Evolutionary conservation across 2,888 invertebrate genomes (phyloP).

Genomic region (Cyclophora albipunctata): DNA sequence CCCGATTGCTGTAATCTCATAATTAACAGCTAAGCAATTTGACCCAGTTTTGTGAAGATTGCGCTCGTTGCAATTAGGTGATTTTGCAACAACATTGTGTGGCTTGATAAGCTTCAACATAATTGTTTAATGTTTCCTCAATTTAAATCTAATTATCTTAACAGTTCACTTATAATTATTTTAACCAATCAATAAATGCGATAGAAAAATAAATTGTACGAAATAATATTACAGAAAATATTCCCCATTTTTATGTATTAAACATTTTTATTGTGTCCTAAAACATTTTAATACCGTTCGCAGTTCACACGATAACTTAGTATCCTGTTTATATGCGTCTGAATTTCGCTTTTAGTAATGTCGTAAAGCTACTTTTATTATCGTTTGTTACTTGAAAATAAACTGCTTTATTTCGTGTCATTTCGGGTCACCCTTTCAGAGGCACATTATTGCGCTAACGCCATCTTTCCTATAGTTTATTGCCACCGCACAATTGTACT

Average conservation of each 20-base stretch:
- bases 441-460: slow-evolving; percentile 23
- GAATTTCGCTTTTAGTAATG: slow-evolving; percentile 5
- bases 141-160: too few species aligned
- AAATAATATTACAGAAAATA: too few species aligned
- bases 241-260: not conserved
- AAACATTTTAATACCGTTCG: not conserved
- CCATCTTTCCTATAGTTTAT: slow-evolving; percentile 24
- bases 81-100: too few species aligned
- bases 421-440: slow-evolving; percentile 28
- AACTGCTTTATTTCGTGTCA: slow-evolving; percentile 20
- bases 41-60: not conserved
- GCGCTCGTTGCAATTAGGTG: too few species aligned
- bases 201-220: too few species aligned
- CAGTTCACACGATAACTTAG: not conserved
- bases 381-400: slow-evolving; percentile 17
- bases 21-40: not conserved
- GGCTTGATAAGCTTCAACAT: too few species aligned
- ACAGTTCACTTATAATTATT: too few species aligned
- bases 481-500: slow-evolving; percentile 8
- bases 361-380: slow-evolving; percentile 11
- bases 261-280: slow-evolving; percentile 1
- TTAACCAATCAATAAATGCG: too few species aligned
- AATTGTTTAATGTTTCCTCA: too few species aligned
- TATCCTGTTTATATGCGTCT: slow-evolving; percentile 5
- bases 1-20: not conserved